These are phyloP conservation scores for rabbit (Oryctolagus cuniculus) DNA, from an alignment of 2,113 vertebrate species.

Conservation along the genomic window mOryCun1.1 NC_091441.1:32553501-32554000, in stretches of 20 bases:
- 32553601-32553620: not conserved
- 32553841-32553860: conserved; percentile 55
- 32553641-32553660: not conserved
- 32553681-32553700: not conserved
- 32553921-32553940: not conserved
- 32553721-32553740: not conserved
- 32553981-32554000: not conserved
- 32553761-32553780: not conserved
- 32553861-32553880: not conserved
- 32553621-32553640: not conserved
- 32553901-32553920: not conserved
- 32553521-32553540: too few species aligned
- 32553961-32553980: not conserved
- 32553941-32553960: not conserved
- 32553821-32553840: conserved; percentile 36
- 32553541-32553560: not conserved
- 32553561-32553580: not conserved
- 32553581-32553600: rapidly evolving
- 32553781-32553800: not conserved
- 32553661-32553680: rapidly evolving
- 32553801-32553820: conserved; percentile 26
- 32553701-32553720: rapidly evolving
- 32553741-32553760: not conserved
- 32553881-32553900: not conserved
- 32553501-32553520: too few species aligned